Evolutionary conservation across 2,797 vertebrate genomes (phyloP).

Genomic region (Melanotaenia boesemani): DNA sequence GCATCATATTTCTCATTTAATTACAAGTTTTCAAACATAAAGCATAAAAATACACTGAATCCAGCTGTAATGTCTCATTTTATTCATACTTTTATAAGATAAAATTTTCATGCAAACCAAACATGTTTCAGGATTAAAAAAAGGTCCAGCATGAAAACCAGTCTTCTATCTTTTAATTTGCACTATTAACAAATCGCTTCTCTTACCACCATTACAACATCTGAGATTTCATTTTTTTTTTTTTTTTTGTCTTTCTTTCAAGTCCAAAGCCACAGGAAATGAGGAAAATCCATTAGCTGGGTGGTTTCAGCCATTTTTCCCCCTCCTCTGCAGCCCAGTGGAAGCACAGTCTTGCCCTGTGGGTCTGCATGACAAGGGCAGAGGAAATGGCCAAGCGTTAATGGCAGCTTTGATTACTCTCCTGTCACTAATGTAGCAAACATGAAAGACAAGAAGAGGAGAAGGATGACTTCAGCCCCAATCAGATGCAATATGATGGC

Average conservation of each 20-base stretch:
- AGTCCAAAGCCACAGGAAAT: conserved; percentile 73
- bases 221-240: conserved; percentile 25
- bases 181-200: conserved; percentile 54
- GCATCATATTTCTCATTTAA: not conserved
- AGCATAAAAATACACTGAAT: not conserved
- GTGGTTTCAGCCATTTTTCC: conserved; percentile 35
- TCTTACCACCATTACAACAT: conserved; percentile 41
- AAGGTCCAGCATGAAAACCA: conserved; percentile 1
- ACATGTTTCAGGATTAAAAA: not conserved
- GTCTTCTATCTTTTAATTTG: conserved; percentile 34
- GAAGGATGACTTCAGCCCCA: conserved; percentile 62
- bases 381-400: conserved; percentile 78
- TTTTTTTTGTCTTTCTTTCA: conserved; percentile 51
- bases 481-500: conserved; percentile 60
- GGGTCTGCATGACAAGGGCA: conserved; percentile 67
- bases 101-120: not conserved
- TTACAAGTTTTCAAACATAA: not conserved
- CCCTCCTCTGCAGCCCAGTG: conserved; percentile 35
- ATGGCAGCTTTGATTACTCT: conserved; percentile 80
- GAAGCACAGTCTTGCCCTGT: conserved; percentile 52
- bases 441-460: conserved; percentile 77
- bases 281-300: conserved; percentile 75
- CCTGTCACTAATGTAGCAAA: conserved; percentile 80
- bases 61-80: not conserved
- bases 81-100: not conserved